phyloP scores from a whole-genome alignment of 1,140 invertebrate species.

The Diachasmimorpha longicaudata region DNA sequence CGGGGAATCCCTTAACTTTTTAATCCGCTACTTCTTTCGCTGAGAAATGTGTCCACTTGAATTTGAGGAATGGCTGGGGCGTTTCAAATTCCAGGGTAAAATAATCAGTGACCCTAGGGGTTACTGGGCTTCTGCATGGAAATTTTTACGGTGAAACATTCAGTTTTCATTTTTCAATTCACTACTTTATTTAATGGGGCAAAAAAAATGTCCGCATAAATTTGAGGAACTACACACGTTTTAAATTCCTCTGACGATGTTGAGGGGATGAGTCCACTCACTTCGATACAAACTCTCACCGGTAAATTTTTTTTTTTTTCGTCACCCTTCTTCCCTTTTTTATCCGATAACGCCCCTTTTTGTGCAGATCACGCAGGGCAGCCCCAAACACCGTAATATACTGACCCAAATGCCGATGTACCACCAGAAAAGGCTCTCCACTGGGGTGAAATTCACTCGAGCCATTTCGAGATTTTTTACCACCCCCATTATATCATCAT shows the following conservation, averaged over 20 bases:
- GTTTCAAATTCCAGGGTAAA: neutral
- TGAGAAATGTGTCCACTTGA: neutral
- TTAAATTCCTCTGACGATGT: neutral
- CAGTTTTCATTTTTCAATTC: no score
- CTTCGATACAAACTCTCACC: neutral
- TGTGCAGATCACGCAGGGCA: neutral
- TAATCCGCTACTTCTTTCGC: neutral
- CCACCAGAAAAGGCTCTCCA: neutral
- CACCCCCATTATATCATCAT: neutral
- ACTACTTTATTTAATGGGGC: no score
- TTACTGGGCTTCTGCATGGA: no score
- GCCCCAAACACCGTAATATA: neutral
- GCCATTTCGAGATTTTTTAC: neutral
- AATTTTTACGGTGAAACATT: neutral
- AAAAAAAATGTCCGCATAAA: neutral
- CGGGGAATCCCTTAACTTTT: neutral
- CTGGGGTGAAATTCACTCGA: neutral
- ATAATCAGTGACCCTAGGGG: no score
- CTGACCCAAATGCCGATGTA: neutral
- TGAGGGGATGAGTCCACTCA: neutral
- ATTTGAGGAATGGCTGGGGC: neutral
- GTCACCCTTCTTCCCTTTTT: neutral
- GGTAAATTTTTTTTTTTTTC: neutral
- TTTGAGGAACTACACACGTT: neutral
- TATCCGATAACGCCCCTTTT: neutral